These are phyloP conservation scores for Nomada flava DNA, from an alignment of 2,888 invertebrate genomes.

Conservation along the genomic window DNA sequence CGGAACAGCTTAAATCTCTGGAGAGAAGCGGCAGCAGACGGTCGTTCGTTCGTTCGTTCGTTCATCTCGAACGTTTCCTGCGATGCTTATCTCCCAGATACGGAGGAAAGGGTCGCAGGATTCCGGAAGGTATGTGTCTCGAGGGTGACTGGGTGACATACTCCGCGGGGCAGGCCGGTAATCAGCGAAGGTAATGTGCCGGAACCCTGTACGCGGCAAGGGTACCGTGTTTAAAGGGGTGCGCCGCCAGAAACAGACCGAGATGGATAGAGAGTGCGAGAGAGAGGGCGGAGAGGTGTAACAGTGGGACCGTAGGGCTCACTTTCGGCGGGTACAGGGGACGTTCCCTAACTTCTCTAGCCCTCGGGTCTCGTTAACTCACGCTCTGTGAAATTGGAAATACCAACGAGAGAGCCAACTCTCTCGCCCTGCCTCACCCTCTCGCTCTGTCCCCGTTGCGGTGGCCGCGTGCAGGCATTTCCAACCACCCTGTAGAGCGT, in stretches of 20 bases:
- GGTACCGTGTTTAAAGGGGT: conserved; percentile 76
- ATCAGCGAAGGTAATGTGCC: conserved; percentile 84
- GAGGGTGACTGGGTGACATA: conserved; percentile 82
- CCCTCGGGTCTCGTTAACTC: conserved; percentile 84
- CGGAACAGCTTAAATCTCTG: conserved; percentile 41
- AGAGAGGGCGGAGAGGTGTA: conserved; percentile 41
- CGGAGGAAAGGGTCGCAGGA: conserved; percentile 55
- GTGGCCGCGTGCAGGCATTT: conserved; percentile 49
- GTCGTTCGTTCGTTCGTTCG: conserved; percentile 30
- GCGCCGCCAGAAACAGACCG: neutral
- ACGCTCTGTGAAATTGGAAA: conserved; percentile 84
- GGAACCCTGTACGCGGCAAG: conserved; percentile 76
- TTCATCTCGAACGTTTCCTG: conserved; percentile 48
- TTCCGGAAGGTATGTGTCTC: conserved; percentile 78
- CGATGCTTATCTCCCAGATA: conserved; percentile 50
- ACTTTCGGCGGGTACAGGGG: conserved; percentile 57
- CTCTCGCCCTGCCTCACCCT: conserved; percentile 25
- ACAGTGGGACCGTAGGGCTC: conserved; percentile 58
- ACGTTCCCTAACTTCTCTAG: conserved; percentile 72
- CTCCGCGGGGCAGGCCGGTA: conserved; percentile 80
- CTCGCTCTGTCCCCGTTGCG: conserved; percentile 38
- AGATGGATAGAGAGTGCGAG: conserved; percentile 12
- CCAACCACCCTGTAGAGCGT: conserved; percentile 55
- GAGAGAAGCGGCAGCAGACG: conserved; percentile 17
- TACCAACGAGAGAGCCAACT: conserved; percentile 74